Evolutionary conservation across 1,140 invertebrate species (phyloP).

Genomic region (Panagrolaimus sp.): DNA sequence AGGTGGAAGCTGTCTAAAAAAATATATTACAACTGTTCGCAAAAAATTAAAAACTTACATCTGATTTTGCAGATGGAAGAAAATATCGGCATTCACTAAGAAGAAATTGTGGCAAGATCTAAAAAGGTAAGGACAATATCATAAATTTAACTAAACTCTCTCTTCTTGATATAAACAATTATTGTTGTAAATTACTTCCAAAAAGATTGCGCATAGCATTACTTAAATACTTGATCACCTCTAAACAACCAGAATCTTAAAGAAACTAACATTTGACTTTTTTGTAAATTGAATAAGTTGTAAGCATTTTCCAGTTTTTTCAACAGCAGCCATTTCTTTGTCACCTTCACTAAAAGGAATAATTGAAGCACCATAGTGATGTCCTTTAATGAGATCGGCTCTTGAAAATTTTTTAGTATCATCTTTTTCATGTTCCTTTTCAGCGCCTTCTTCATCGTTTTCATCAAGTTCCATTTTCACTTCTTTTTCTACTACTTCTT

Average conservation of each 20-base stretch:
- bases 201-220: too few species aligned
- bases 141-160: too few species aligned
- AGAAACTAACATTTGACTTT: constrained; percentile 15
- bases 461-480: constrained; percentile 17
- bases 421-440: neutral
- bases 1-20: constrained; percentile 8
- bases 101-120: constrained; percentile 27
- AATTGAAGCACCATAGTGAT: neutral
- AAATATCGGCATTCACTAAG: constrained; percentile 18
- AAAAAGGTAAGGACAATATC: constrained; percentile 1
- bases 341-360: constrained; percentile 16
- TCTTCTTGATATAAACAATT: neutral
- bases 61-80: constrained; percentile 14
- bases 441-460: neutral
- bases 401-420: too few species aligned
- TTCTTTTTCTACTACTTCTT: neutral
- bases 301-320: constrained; percentile 6
- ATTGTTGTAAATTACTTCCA: neutral
- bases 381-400: neutral
- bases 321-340: neutral
- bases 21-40: neutral
- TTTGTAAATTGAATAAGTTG: constrained; percentile 15
- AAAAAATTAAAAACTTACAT: neutral
- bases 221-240: too few species aligned
- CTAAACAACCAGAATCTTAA: neutral